phyloP scores from a whole-genome alignment of 2,888 invertebrate species.

The Tachina grossa region DNA sequence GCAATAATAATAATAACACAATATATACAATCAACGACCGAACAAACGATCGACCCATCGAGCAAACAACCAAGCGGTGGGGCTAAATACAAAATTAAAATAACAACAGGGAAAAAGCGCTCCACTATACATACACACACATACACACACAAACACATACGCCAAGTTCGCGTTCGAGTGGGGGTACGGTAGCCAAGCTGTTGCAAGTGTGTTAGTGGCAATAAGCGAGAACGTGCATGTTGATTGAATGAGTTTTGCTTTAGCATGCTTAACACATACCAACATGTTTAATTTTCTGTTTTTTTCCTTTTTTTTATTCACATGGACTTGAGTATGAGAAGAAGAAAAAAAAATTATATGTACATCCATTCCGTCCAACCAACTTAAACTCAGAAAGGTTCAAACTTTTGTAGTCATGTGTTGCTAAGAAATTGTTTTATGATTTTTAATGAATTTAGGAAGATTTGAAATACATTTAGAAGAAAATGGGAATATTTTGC shows the following conservation, averaged over 20 bases:
- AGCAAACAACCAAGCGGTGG: slow-evolving; percentile 54
- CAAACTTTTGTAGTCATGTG: slow-evolving; percentile 1
- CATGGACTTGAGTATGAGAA: slow-evolving; percentile 48
- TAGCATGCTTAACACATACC: slow-evolving; percentile 46
- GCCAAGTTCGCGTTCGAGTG: slow-evolving; percentile 40
- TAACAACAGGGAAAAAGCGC: not conserved
- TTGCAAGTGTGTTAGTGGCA: slow-evolving; percentile 35
- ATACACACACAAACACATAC: not conserved
- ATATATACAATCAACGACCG: slow-evolving; percentile 14
- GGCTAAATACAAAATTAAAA: slow-evolving; percentile 51
- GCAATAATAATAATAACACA: slow-evolving; percentile 7
- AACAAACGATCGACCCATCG: slow-evolving; percentile 30
- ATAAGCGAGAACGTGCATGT: slow-evolving; percentile 28
- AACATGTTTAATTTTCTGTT: slow-evolving; percentile 20
- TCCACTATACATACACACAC: not conserved
- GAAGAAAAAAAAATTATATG: not conserved
- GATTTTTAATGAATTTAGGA: not conserved
- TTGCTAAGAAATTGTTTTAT: slow-evolving; percentile 21
- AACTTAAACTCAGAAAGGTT: slow-evolving; percentile 45
- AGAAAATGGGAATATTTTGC: too few relatives aligned
- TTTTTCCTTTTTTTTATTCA: slow-evolving; percentile 10
- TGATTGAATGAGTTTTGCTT: slow-evolving; percentile 52
- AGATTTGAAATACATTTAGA: not conserved
- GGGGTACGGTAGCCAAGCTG: slow-evolving; percentile 67
- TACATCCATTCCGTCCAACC: not conserved